Evolutionary conservation across 1,140 invertebrate species (phyloP).

Genomic region (Metopolophium dirhodum): DNA sequence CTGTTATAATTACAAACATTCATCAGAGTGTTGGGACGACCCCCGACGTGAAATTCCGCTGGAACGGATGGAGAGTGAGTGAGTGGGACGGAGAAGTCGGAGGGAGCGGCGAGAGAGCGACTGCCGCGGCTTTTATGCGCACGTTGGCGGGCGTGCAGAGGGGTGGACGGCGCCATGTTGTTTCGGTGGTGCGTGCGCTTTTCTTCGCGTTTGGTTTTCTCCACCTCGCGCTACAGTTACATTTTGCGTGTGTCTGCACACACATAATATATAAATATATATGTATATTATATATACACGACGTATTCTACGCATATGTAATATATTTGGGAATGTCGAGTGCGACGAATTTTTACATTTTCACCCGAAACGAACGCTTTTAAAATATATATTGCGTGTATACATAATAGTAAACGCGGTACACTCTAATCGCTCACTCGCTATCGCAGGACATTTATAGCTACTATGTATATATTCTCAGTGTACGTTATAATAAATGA

Average conservation of each 20-base stretch:
- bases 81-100: not conserved
- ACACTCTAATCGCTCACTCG: not conserved
- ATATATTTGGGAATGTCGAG: constrained; percentile 4
- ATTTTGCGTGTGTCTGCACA: not conserved
- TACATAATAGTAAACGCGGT: not conserved
- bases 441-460: not conserved
- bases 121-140: not conserved
- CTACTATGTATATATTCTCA: not conserved
- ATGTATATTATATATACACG: not conserved
- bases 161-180: constrained; percentile 38
- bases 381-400: not conserved
- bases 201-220: constrained; percentile 27
- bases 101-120: not conserved
- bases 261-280: not conserved
- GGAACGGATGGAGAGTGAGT: not conserved
- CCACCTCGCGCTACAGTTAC: not conserved
- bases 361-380: not conserved
- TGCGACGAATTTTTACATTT: not conserved
- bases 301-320: not conserved
- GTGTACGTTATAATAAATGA: not conserved
- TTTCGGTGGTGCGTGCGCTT: constrained; percentile 33
- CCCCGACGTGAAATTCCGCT: constrained; percentile 45
- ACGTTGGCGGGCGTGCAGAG: not conserved
- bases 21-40: constrained; percentile 38
- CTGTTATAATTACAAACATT: constrained; percentile 49